Evolutionary conservation across 2,797 vertebrate species (phyloP), one percentile per base, ranked within the genome.

Genomic region (Cynopterus sphinx): DNA sequence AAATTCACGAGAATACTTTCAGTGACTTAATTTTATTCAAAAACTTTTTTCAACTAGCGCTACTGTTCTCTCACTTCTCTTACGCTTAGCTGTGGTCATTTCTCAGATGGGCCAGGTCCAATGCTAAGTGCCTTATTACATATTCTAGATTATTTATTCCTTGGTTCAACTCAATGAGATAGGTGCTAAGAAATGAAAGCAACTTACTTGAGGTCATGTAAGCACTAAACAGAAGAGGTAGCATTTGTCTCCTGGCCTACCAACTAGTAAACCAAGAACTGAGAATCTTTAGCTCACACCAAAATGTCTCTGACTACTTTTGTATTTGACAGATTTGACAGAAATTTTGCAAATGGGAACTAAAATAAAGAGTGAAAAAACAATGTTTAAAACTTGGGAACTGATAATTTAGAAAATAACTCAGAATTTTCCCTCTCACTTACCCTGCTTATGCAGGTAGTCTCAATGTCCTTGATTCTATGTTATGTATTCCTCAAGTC

Each of bases 321-420:
- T 81, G 28, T 36, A 67, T 68, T 91, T 71, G 59, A 67, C 17
- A 41, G 33, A 67, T 71, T 86, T 91, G 51, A 12, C 36, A 71
- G n/a, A 11, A 8, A 26, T 70, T 84, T 84, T 95, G 84, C 36
- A 92, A 87, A 70, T 73, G 79, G 41, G 28, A 71, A 70, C 31
- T 81, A 63, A 57, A 82, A 63, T 73, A 28, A 49, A 10, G 33
- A 92, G 12, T 67, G 22, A 79, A 61, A 17, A 94, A 94, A 43
- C 19, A 51, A 53, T 70, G 33, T 74, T 61, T 84, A 88, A 96
- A 91, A 70, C 21, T 21, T 70, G 19, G 33, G 11, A 75, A 49
- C 24, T 70, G 12, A 22, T 82, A 39, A 71, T 13, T 55, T 65
- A 79, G 19, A 90, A 96, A 55, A 59, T 79, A 39, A 31, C 24